Evolutionary conservation across 2,113 vertebrate species (phyloP), one percentile per base, ranked within the genome.

Genomic region (Callionymus lyra): DNA sequence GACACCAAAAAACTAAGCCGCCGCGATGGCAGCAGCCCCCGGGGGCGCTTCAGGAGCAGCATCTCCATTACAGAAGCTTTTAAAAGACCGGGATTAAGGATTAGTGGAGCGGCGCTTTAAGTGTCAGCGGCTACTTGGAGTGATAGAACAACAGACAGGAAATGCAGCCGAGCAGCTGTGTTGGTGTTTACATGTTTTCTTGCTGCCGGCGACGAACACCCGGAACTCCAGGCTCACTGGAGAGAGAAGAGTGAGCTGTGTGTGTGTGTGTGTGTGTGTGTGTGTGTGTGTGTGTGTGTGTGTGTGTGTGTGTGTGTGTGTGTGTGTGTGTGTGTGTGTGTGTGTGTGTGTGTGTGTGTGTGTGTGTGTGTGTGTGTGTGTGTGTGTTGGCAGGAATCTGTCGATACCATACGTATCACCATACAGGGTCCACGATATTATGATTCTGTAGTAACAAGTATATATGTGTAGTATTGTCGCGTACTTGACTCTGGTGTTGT

Each of bases 1-100:
- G n/a, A n/a, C n/a, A n/a, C n/a, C 21, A 27, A 8, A 4, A 27
- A 27, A 8, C 4, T 4, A 27, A 8, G 13, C 0, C 15, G 39
- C 10, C 35, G 34, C 10, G 13, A 17, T 17, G 12, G 40, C 27
- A 9, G 36, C 4, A 8, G 4, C 21, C 4, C 62, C 70, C 66
- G 6, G 38, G 13, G 59, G 70, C 37, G 1, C 37, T 45, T 1
- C 44, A 1, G 32, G 47, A 62, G 44, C 18, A 47, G 31, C 17
- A 18, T 49, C 46, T 76, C 69, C 33, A 35, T 76, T 68, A 68
- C 73, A 67, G 18, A 56, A 54, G 63, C 69, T 65, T 70, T 76
- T 76, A 72, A 72, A 67, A 41, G 69, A 56, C 64, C 50, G 34
- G 65, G 59, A 58, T 39, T 36, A 50, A 50, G 60, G 73, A 76